Percentiles rank a stretch among this genome's conserved stretches.
phyloP scores from a whole-genome alignment of 1,140 invertebrate genomes.

The Drosophila repleta region DNA sequence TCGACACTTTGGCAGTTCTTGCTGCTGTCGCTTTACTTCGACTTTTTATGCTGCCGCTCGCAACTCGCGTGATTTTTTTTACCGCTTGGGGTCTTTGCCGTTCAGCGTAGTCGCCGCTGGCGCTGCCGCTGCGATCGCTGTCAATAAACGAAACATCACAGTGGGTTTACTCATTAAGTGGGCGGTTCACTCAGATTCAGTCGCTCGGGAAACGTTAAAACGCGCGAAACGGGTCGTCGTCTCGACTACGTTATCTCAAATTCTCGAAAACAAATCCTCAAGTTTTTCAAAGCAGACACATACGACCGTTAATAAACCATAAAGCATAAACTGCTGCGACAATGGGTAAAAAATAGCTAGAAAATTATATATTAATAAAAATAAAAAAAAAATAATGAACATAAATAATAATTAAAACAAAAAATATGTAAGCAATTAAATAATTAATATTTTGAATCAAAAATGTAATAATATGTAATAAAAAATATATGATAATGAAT shows the following conservation, averaged over 20 bases:
- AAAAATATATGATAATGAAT: too few species aligned
- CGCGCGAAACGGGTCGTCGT: constrained; percentile 57
- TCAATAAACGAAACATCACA: constrained; percentile 17
- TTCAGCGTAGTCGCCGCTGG: constrained; percentile 27
- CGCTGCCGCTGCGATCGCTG: constrained; percentile 23
- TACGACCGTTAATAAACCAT: constrained; percentile 1
- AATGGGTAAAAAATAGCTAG: constrained; percentile 5
- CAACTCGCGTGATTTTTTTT: constrained; percentile 67
- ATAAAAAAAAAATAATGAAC: neutral
- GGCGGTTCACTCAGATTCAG: constrained; percentile 68
- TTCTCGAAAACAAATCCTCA: constrained; percentile 17
- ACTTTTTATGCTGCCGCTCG: constrained; percentile 66
- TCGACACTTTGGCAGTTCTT: constrained; percentile 73
- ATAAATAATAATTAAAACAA: neutral
- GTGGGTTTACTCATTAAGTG: constrained; percentile 52
- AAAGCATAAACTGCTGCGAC: neutral
- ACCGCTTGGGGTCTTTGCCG: constrained; percentile 54
- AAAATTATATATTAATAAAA: neutral
- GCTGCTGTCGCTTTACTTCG: constrained; percentile 34
- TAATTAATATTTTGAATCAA: too few species aligned
- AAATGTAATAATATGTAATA: too few species aligned
- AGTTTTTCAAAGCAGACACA: constrained; percentile 12
- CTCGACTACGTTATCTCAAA: constrained; percentile 32
- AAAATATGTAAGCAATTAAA: too few species aligned
- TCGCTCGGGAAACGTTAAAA: constrained; percentile 62